phyloP scores from a whole-genome alignment of 1,140 invertebrate species.

The Orchesella cincta region DNA sequence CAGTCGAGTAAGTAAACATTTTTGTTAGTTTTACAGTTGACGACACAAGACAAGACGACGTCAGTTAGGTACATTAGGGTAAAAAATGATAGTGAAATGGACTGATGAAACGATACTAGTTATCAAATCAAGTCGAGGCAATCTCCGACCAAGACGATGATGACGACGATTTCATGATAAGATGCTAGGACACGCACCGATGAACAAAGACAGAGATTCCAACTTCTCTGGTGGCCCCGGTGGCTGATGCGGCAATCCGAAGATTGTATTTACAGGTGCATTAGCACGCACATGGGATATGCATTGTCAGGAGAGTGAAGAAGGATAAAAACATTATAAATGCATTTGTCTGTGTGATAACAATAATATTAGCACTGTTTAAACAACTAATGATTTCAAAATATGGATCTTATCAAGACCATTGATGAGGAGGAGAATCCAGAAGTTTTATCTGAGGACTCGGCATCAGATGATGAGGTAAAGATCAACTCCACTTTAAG shows the following conservation, averaged over 20 bases:
- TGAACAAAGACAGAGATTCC: constrained; percentile 1
- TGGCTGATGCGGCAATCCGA: not conserved
- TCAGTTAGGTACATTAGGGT: too few species aligned
- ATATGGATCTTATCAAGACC: constrained; percentile 44
- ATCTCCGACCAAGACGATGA: too few species aligned
- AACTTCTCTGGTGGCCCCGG: not conserved
- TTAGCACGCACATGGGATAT: constrained; percentile 18
- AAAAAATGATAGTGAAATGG: too few species aligned
- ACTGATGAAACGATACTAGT: too few species aligned
- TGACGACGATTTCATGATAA: too few species aligned
- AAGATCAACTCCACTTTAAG: too few species aligned
- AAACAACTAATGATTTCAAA: not conserved
- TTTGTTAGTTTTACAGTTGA: too few species aligned
- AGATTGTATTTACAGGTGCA: not conserved
- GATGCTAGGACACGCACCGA: not conserved
- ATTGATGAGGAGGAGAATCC: constrained; percentile 47
- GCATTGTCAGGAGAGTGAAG: not conserved
- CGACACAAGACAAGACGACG: too few species aligned
- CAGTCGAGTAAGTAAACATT: too few species aligned
- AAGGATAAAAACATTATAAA: not conserved
- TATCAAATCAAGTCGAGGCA: too few species aligned
- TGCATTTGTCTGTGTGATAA: not conserved
- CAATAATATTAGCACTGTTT: not conserved
- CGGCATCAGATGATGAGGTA: constrained; percentile 48
- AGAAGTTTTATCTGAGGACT: constrained; percentile 43